Conservation (phyloP, 2,888 invertebrate genomes). For the Pristionchus mayeri region DNA sequence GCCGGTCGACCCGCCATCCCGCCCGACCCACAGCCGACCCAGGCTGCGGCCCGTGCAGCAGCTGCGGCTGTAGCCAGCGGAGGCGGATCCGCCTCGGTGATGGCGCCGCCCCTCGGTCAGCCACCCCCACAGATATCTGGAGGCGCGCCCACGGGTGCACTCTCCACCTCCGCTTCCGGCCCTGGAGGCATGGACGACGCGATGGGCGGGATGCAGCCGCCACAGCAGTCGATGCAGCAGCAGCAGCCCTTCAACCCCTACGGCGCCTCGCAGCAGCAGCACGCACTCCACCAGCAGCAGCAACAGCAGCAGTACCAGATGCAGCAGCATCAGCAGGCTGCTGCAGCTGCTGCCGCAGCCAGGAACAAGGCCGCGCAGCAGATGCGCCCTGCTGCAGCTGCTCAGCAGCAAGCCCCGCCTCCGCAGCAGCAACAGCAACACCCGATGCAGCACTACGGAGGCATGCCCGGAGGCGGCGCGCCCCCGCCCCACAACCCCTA, state of each 20-base stretch:
- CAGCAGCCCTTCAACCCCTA: constrained; percentile 50
- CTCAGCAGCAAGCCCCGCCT: not conserved
- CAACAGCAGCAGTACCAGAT: constrained; percentile 8
- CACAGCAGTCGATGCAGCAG: constrained; percentile 48
- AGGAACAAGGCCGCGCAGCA: not conserved
- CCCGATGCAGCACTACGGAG: constrained; percentile 12
- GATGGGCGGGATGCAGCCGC: not conserved
- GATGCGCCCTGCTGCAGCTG: not conserved
- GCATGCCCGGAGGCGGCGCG: constrained; percentile 3
- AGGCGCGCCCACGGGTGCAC: not conserved
- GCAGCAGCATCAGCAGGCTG: constrained; percentile 47
- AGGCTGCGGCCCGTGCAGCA: constrained; percentile 47
- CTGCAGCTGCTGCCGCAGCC: not conserved
- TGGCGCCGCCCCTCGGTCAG: constrained; percentile 65
- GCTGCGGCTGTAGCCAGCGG: not conserved
- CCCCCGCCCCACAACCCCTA: constrained; percentile 38
- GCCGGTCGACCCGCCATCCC: constrained; percentile 57
- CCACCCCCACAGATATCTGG: constrained; percentile 62
- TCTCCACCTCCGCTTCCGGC: not conserved
- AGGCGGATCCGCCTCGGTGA: constrained; percentile 45
- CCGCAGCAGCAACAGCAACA: not conserved
- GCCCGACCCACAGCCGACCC: constrained; percentile 68
- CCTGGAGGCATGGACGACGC: constrained; percentile 4
- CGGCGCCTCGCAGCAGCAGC: constrained; percentile 44
- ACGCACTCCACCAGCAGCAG: constrained; percentile 34